These are phyloP conservation scores for Delia radicum DNA, from an alignment of 1,140 invertebrate genomes.

Conservation along the genomic window DNA sequence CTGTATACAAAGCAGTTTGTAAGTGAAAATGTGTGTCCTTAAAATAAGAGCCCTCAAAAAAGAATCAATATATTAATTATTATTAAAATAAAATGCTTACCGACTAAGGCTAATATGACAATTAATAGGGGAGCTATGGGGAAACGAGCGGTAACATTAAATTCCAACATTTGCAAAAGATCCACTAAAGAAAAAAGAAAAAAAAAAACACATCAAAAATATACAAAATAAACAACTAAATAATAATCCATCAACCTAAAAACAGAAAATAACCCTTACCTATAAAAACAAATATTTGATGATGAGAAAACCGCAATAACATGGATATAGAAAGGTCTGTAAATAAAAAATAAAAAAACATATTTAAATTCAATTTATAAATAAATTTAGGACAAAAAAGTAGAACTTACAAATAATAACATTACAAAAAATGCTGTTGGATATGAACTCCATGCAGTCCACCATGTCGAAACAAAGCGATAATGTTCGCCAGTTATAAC, in stretches of 20 bases:
- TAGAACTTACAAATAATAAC: conserved; percentile 94
- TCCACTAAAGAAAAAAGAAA: conserved; percentile 70
- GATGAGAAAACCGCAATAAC: conserved; percentile 96
- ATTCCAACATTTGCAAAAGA: conserved; percentile 94
- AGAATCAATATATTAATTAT: neutral
- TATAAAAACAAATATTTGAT: conserved; percentile 98
- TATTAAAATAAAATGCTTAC: too few relatives aligned
- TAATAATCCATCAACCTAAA: neutral
- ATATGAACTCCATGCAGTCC: conserved; percentile 91
- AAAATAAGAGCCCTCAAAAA: too few relatives aligned
- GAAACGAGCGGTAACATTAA: conserved; percentile 89
- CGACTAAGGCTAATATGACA: conserved; percentile 95
- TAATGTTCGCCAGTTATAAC: conserved; percentile 98
- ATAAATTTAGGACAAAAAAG: neutral
- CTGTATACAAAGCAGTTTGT: too few relatives aligned
- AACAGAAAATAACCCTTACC: conserved; percentile 67
- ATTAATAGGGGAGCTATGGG: conserved; percentile 94
- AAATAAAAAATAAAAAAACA: conserved; percentile 49
- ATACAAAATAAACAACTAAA: neutral
- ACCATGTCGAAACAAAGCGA: conserved; percentile 96
- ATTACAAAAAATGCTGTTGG: conserved; percentile 94
- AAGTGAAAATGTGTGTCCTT: too few relatives aligned
- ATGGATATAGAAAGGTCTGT: conserved; percentile 98
- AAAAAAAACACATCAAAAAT: neutral
- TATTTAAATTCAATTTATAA: neutral